Evolutionary conservation across 53 echinoderm and acorn worm species (phyloP), one percentile per base, ranked within the genome.

Genomic region (Astropecten irregularis): DNA sequence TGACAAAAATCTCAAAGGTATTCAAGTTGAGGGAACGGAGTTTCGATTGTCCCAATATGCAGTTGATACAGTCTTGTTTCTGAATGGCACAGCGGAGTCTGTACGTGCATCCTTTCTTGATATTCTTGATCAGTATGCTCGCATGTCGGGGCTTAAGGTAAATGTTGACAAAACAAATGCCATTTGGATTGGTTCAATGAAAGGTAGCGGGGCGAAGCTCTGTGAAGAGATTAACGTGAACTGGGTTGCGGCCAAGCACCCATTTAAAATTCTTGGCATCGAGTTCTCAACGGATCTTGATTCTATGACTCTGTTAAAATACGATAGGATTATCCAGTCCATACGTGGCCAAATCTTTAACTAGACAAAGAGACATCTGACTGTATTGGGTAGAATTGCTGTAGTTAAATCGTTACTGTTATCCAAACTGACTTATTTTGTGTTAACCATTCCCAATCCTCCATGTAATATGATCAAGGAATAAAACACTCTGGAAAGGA

Each of bases 121-220:
- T 19, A 58, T 21, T 66, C 37, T 37, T 38, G 66, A 38, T 40
- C 66, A n/a, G 39, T 66, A 49, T 71, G 72, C 53, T 35, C 21
- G 30, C 49, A 71, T 71, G 72, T 71, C 53, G 48, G 53, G 49
- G 23, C 29, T 71, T 1, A 71, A 71, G 15, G 72, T 32, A 25
- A 71, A 71, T 14, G 14, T 71, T 49, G 66, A 66, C 3, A 66
- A 66, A 49, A 49, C 71, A 22, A 79, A 61, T 23, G 81, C 81
- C 14, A 62, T 79, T 42, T 79, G 81, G 81, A 79, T 79, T 28
- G 81, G 81, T 26, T 79, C 44, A 44, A 77, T 11, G 40, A 77
- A 60, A 25, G 62, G 31, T 22, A 25, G 20, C 15, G 42, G 25
- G 33, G 81, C 39, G 40, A 52, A 60, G 40, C 29, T 79, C 40